Conservation (phyloP, 1,140 invertebrate genomes). For the Latrodectus geometricus region DNA sequence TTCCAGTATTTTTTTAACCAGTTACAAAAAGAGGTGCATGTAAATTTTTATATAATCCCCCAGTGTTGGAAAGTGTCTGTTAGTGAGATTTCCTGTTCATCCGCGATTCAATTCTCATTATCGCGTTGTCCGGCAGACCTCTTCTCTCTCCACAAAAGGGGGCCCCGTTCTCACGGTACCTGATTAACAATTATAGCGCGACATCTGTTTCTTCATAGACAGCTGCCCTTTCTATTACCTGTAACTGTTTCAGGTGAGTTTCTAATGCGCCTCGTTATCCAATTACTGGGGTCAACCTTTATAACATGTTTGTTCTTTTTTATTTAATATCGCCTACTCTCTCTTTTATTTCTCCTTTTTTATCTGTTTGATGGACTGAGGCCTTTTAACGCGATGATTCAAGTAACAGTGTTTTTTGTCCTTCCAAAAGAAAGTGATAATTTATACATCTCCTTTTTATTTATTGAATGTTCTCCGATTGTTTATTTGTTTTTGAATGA, state of each 20-base stretch:
- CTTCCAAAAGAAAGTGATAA: background rate
- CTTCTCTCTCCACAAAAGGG: slow-evolving; percentile 35
- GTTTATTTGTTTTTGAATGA: no score
- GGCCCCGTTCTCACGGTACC: slow-evolving; percentile 52
- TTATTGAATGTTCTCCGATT: background rate
- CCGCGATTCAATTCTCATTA: slow-evolving; percentile 42
- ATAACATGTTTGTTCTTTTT: slow-evolving; percentile 7
- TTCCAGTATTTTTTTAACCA: no score
- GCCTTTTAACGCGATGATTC: slow-evolving; percentile 7
- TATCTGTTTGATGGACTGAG: background rate
- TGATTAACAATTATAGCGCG: slow-evolving; percentile 58
- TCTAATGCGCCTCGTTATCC: slow-evolving; percentile 59
- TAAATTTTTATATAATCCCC: no score
- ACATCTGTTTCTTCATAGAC: slow-evolving; percentile 59
- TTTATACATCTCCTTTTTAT: background rate
- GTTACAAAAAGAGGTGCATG: no score
- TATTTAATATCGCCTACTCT: background rate
- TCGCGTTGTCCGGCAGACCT: slow-evolving; percentile 28
- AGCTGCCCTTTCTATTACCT: slow-evolving; percentile 61
- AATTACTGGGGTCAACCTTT: slow-evolving; percentile 52
- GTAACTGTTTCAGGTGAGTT: slow-evolving; percentile 60
- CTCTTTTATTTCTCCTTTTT: background rate
- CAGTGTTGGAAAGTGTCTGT: no score
- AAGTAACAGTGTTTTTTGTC: slow-evolving; percentile 31
- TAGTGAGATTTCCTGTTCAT: slow-evolving; percentile 42